Percentiles rank a stretch among this genome's conserved stretches.
Evolutionary conservation across 1,140 invertebrate species (phyloP).

Genomic region (Brachionus rubens): DNA sequence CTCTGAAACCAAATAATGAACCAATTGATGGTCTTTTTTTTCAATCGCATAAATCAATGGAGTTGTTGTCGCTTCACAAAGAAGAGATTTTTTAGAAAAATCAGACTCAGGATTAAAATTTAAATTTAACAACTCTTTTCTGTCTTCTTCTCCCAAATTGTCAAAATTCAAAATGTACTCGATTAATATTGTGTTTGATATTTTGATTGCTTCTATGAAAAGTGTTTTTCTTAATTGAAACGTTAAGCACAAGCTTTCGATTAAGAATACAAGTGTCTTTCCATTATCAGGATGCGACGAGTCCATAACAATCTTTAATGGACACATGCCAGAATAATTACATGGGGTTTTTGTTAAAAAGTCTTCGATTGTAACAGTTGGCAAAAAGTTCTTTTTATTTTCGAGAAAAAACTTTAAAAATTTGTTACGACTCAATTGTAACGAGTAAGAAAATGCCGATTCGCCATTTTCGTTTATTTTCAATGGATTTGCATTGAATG

Average conservation of each 20-base stretch:
- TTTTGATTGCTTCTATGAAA: constrained; percentile 8
- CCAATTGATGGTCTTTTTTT: constrained; percentile 28
- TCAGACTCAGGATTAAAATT: constrained; percentile 29
- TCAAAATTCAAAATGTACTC: constrained; percentile 6
- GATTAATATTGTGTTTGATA: constrained; percentile 16
- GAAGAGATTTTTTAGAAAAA: constrained; percentile 3
- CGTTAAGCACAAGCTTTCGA: not conserved
- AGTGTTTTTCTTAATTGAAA: constrained; percentile 3
- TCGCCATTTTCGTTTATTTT: constrained; percentile 3
- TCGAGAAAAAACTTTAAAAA: constrained; percentile 25
- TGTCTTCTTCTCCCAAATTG: not conserved
- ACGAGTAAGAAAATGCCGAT: constrained; percentile 20
- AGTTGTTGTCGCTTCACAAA: constrained; percentile 8
- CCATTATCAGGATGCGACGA: constrained; percentile 25
- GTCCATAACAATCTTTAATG: constrained; percentile 1
- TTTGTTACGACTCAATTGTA: not conserved
- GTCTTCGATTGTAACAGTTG: constrained; percentile 8
- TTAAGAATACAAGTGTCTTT: constrained; percentile 11
- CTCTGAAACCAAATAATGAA: constrained; percentile 1
- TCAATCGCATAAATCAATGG: constrained; percentile 13
- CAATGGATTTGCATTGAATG: not conserved
- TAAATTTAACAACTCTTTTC: constrained; percentile 25
- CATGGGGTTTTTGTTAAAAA: constrained; percentile 1
- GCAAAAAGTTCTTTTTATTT: constrained; percentile 15
- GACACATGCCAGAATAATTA: not conserved